Conservation (phyloP, 2,797 vertebrate species). For the Cygnus olor region DNA sequence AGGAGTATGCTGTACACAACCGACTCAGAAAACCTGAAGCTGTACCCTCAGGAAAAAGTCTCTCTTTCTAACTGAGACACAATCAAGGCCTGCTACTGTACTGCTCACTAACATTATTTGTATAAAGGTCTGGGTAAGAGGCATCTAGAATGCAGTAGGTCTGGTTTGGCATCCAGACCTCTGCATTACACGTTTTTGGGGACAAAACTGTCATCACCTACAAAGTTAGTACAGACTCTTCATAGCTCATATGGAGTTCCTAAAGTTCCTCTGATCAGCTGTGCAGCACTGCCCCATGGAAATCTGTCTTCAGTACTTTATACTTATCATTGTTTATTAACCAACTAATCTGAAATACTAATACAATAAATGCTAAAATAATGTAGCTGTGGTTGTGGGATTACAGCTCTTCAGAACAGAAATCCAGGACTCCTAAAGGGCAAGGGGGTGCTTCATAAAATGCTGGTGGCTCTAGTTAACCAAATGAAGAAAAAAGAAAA, state of each 20-base stretch:
- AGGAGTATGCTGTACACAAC: not conserved
- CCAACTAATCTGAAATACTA: not conserved
- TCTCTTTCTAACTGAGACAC: not conserved
- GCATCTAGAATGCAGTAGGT: not conserved
- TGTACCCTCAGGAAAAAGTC: not conserved
- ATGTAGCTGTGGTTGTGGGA: not conserved
- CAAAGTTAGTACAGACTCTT: not conserved
- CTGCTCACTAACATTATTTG: not conserved
- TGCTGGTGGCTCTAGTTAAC: not conserved
- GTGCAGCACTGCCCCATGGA: not conserved
- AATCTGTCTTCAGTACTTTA: not conserved
- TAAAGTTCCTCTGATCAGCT: not conserved
- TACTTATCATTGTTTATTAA: not conserved
- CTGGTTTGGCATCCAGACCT: not conserved
- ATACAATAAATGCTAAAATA: not conserved
- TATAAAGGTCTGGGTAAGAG: not conserved
- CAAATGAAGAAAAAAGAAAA: not conserved
- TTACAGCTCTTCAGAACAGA: not conserved
- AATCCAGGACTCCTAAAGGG: not conserved
- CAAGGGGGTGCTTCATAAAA: not conserved
- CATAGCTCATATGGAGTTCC: not conserved
- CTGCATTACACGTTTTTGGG: not conserved
- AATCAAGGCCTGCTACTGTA: not conserved
- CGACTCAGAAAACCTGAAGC: rapidly evolving
- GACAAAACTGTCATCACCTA: not conserved